Evolutionary conservation across 2,113 vertebrate species (phyloP).

Genomic region (Jaculus jaculus): DNA sequence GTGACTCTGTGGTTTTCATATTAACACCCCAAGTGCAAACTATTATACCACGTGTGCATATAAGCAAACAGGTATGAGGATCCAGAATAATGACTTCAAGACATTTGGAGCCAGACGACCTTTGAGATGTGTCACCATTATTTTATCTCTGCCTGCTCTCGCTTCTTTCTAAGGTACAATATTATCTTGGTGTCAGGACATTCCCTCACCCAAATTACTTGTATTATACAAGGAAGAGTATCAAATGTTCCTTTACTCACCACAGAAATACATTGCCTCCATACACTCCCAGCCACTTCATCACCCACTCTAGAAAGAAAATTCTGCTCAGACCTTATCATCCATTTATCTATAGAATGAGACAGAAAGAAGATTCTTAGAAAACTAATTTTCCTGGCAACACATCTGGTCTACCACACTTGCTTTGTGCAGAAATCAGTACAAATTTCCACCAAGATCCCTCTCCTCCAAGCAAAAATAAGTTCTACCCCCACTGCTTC

Average conservation of each 20-base stretch:
- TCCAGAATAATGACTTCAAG: neutral
- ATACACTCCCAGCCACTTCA: neutral
- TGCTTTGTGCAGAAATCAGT: neutral
- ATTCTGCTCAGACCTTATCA: neutral
- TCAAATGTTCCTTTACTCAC: no score
- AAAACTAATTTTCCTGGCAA: constrained; percentile 8
- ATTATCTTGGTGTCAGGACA: neutral
- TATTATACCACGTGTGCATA: neutral
- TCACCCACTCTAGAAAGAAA: neutral
- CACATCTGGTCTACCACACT: neutral
- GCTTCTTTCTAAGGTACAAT: neutral
- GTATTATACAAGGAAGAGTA: neutral
- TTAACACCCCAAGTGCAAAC: neutral
- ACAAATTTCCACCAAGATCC: neutral
- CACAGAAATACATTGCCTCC: neutral
- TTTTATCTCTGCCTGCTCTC: neutral
- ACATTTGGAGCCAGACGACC: neutral
- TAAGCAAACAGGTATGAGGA: neutral
- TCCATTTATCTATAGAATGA: neutral
- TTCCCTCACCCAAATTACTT: neutral
- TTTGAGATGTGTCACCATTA: neutral
- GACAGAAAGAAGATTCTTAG: neutral
- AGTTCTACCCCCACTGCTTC: neutral
- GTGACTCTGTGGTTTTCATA: neutral
- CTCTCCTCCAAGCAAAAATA: neutral